These are phyloP conservation scores for Sorex fumeus DNA, from an alignment of 2,113 vertebrate species.

Conservation along the genomic window DNA sequence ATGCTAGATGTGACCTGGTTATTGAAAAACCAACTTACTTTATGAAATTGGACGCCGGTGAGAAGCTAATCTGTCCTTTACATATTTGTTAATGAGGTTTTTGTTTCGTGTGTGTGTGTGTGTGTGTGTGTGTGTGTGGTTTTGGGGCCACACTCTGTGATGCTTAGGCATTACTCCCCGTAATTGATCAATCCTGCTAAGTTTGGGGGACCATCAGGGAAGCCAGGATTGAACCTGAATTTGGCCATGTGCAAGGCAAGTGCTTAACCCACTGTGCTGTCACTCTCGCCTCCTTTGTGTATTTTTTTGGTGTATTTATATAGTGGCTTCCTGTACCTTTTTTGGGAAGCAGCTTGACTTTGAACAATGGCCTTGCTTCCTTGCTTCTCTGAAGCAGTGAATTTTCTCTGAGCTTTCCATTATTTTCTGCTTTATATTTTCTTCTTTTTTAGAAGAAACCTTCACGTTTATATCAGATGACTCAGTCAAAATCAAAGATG, in stretches of 20 bases:
- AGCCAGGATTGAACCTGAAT: too few relatives aligned
- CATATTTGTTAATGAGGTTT: background rate
- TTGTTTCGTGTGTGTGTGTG: background rate
- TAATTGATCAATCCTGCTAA: too few relatives aligned
- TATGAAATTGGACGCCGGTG: slow-evolving; percentile 99
- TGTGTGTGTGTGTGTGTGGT: too few relatives aligned
- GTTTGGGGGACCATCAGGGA: too few relatives aligned
- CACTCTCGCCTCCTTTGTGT: too few relatives aligned
- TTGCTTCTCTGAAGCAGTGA: slow-evolving; percentile 51
- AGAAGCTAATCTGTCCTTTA: slow-evolving; percentile 38
- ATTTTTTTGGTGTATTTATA: background rate
- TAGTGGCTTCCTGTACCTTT: background rate
- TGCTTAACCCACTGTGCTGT: too few relatives aligned
- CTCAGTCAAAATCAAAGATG: slow-evolving; percentile 33
- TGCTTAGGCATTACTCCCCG: too few relatives aligned
- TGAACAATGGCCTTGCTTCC: background rate
- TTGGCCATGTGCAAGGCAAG: too few relatives aligned
- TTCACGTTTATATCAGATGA: background rate
- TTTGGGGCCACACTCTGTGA: too few relatives aligned
- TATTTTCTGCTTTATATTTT: slow-evolving; percentile 17
- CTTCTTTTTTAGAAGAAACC: slow-evolving; percentile 12
- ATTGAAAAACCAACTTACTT: slow-evolving; percentile 96
- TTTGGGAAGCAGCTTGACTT: background rate
- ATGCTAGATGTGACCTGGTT: slow-evolving; percentile 93
- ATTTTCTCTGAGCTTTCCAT: slow-evolving; percentile 29